Percentiles rank a stretch among this genome's conserved stretches.
phyloP scores from a whole-genome alignment of 2,888 invertebrate genomes.

The Lepidochrysops patricia region DNA sequence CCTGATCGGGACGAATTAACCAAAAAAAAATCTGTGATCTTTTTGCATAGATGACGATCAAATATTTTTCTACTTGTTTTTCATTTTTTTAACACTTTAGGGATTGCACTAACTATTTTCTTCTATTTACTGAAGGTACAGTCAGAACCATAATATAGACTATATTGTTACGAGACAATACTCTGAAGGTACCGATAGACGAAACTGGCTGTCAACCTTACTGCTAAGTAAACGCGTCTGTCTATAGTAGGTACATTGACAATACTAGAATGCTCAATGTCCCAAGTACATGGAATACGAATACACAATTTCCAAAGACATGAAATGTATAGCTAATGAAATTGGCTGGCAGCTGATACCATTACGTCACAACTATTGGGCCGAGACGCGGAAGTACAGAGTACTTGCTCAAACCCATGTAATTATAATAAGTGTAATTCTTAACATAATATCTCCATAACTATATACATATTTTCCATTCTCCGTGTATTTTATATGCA shows the following conservation, averaged over 20 bases:
- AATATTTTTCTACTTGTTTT: too few species aligned
- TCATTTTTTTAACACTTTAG: too few species aligned
- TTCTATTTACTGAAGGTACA: too few species aligned
- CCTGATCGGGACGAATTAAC: too few species aligned
- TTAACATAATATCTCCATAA: background rate
- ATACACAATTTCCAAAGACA: background rate
- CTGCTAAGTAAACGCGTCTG: too few species aligned
- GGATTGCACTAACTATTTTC: too few species aligned
- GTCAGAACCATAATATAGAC: too few species aligned
- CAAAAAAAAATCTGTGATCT: too few species aligned
- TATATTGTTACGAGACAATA: too few species aligned
- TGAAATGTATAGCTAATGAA: background rate
- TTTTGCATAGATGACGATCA: too few species aligned
- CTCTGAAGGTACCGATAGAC: too few species aligned
- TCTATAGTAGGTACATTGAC: background rate
- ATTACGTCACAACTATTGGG: slow-evolving; percentile 30
- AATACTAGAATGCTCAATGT: background rate
- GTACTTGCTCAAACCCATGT: slow-evolving; percentile 1
- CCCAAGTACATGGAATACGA: background rate
- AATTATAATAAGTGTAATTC: background rate
- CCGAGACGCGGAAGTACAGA: slow-evolving; percentile 39
- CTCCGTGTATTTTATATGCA: background rate
- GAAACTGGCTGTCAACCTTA: too few species aligned
- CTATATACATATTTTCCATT: background rate
- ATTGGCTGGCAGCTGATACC: slow-evolving; percentile 7